Percentiles rank a stretch among this genome's conserved stretches.
phyloP scores from a whole-genome alignment of 2,113 vertebrate genomes.

The Halcyon senegalensis region DNA sequence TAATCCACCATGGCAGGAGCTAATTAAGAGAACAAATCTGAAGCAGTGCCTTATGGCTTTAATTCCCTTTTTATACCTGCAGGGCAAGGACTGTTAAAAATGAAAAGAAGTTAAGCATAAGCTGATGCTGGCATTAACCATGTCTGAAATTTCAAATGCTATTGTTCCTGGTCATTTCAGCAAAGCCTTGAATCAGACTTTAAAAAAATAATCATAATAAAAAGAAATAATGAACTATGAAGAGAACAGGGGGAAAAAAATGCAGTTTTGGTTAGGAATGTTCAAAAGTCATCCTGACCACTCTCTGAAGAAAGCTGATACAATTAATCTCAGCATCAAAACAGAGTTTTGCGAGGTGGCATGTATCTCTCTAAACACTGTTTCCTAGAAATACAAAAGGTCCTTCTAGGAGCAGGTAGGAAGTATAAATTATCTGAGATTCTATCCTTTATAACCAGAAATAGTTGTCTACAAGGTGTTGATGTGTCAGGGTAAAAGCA shows the following conservation, averaged over 20 bases:
- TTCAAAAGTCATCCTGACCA: background rate
- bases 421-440: background rate
- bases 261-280: background rate
- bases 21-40: slow-evolving; percentile 68
- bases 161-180: background rate
- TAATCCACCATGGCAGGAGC: slow-evolving; percentile 65
- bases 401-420: background rate
- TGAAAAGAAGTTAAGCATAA: slow-evolving; percentile 44
- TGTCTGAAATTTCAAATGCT: background rate
- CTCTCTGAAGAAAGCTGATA: background rate
- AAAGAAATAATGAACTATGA: background rate
- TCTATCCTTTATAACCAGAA: background rate
- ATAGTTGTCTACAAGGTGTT: background rate
- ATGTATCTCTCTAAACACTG: background rate
- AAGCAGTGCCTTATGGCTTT: slow-evolving; percentile 51
- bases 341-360: background rate
- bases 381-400: background rate
- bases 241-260: background rate
- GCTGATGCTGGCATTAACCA: background rate
- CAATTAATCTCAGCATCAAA: slow-evolving; percentile 6
- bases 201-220: background rate
- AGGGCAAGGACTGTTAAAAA: slow-evolving; percentile 63
- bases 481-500: background rate
- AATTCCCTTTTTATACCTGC: slow-evolving; percentile 61
- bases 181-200: background rate